Evolutionary conservation across 2,113 vertebrate species (phyloP).

Genomic region (Litocranius walleri): DNA sequence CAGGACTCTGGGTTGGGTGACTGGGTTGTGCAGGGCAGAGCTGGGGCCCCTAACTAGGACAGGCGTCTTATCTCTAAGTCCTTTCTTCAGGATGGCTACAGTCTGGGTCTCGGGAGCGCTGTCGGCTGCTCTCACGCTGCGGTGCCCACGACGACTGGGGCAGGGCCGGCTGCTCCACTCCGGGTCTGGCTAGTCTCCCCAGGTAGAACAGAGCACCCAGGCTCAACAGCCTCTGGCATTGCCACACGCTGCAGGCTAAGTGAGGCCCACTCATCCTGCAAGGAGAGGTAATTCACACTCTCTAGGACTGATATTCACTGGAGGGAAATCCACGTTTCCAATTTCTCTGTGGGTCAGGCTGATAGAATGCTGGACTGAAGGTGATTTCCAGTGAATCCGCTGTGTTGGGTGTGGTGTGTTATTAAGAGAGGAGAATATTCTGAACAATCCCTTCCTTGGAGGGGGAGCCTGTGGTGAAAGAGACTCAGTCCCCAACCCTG

Average conservation of each 20-base stretch:
- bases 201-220: neutral
- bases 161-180: fast-evolving
- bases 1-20: neutral
- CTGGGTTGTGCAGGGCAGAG: neutral
- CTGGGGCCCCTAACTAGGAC: neutral
- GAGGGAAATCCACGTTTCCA: constrained; percentile 27
- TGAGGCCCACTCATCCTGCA: neutral
- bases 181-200: neutral
- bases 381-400: neutral
- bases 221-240: neutral
- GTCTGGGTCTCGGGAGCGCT: neutral
- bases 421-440: neutral
- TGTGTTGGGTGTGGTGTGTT: neutral
- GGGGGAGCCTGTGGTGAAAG: neutral
- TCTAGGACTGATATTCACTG: neutral
- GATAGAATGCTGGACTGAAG: neutral
- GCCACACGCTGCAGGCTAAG: neutral
- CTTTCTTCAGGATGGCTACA: neutral
- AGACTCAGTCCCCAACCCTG: neutral
- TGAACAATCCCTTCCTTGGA: neutral
- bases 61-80: neutral
- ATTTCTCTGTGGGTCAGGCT: neutral
- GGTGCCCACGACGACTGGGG: neutral
- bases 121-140: neutral
- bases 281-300: neutral